A percentile compares a stretch with the other conserved stretches of the same genome.
phyloP scores from a whole-genome alignment of 1,140 invertebrate species.

The Aphelinus certus region DNA sequence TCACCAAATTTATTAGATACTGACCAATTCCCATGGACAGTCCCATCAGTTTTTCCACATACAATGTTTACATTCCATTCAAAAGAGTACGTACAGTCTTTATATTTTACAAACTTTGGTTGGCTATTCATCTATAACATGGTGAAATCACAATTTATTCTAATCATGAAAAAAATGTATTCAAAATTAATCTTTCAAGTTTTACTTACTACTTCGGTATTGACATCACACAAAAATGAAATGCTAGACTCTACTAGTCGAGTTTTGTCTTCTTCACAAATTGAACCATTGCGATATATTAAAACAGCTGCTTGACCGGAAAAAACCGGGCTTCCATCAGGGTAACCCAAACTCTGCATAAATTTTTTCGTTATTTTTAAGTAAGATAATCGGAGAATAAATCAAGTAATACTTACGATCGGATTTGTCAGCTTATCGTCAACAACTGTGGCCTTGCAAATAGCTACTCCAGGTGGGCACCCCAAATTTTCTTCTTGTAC shows the following conservation, averaged over 20 bases:
- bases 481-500: constrained; percentile 61
- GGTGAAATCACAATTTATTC: constrained; percentile 28
- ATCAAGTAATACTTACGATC: constrained; percentile 56
- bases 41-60: constrained; percentile 51
- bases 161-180: constrained; percentile 11
- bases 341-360: constrained; percentile 65
- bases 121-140: constrained; percentile 51
- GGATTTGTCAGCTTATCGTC: constrained; percentile 57
- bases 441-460: constrained; percentile 59
- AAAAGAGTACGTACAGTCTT: constrained; percentile 63
- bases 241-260: constrained; percentile 59
- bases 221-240: constrained; percentile 62
- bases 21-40: constrained; percentile 47
- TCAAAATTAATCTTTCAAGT: background rate
- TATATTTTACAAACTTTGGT: constrained; percentile 59
- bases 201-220: constrained; percentile 58
- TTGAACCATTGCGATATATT: constrained; percentile 59
- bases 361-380: background rate
- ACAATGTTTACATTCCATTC: constrained; percentile 65
- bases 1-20: constrained; percentile 44
- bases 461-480: constrained; percentile 63
- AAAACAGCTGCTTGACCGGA: constrained; percentile 55
- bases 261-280: constrained; percentile 59
- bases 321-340: constrained; percentile 50
- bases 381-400: background rate